A percentile compares a stretch with the other conserved stretches of the same genome.
These are phyloP conservation scores for Orientallactaga bullata DNA, from an alignment of 2,113 vertebrate genomes.

Conservation along the genomic window DNA sequence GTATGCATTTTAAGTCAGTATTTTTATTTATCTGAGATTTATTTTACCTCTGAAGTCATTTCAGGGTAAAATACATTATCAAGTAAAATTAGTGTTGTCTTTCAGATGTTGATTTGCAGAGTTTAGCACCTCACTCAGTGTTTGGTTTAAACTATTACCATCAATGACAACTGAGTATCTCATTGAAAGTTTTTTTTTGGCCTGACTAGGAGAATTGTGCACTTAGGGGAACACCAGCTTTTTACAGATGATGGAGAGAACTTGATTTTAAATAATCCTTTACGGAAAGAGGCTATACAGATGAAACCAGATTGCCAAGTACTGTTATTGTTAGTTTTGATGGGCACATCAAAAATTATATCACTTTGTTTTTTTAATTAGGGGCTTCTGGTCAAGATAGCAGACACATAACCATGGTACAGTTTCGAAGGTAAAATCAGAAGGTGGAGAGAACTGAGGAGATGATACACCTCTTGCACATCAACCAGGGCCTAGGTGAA, in stretches of 20 bases:
- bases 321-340: neutral
- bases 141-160: neutral
- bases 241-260: neutral
- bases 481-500: too few relatives aligned
- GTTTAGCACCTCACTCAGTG: neutral
- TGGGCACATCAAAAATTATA: neutral
- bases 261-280: constrained; percentile 31
- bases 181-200: constrained; percentile 3
- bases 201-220: neutral
- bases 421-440: too few relatives aligned
- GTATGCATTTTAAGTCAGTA: constrained; percentile 1
- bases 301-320: neutral
- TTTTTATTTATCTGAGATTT: neutral
- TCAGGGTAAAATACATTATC: neutral
- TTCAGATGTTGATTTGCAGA: neutral
- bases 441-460: too few relatives aligned
- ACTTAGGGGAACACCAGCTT: neutral
- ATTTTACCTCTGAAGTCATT: neutral
- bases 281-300: neutral
- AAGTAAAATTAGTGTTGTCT: neutral
- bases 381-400: too few relatives aligned
- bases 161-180: neutral
- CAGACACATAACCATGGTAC: too few relatives aligned
- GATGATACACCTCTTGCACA: too few relatives aligned
- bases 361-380: too few relatives aligned